Evolutionary conservation across 2,888 invertebrate genomes (phyloP), one percentile per base, ranked within the genome.

Genomic region (Drosophila kanekoi): DNA sequence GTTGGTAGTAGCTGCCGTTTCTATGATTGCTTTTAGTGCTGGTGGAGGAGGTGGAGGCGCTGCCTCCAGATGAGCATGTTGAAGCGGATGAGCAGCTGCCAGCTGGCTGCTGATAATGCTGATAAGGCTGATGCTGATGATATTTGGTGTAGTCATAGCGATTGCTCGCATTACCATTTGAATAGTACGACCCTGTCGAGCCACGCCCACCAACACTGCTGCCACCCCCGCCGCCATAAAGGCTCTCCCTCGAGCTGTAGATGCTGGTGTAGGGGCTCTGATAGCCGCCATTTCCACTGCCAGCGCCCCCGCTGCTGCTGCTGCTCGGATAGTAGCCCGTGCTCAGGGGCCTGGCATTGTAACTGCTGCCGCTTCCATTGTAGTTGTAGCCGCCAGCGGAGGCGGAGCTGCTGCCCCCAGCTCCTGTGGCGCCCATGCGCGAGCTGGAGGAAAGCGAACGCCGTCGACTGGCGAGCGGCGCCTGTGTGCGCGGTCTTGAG

Each of bases 381-480:
- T 81, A 82, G 6, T 65, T 65, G 40, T 67, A 54, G 23, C 23
- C 53, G 45, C 61, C 71, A 0, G 71, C 33, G 0, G 70, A 61
- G 47, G 28, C 28, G 28, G 58, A 32, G 41, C 75, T 52, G 59
- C 79, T 59, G 41, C 56, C 48, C 1, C 56, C 72, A 2, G 57
- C 32, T 2, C 63, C 66, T 2, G 59, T 44, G 20, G 79, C 85
- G 52, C 74, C 87, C 45, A 93, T 90, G 1, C 94, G 93, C 0
- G 94, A 93, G 60, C 93, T 94, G 91, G 91, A 94, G 40, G 89
- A 89, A 64, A 89, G 93, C 89, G 89, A 94, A 91, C 79, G 94
- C 90, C 92, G 89, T 48, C 81, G 94, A 47, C 89, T 83, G 81
- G 90, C 92, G 91, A 65, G 93, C 89, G 93, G 92, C 58, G 85